phyloP scores from a whole-genome alignment of 2,888 invertebrate species.

The Acleris holmiana region DNA sequence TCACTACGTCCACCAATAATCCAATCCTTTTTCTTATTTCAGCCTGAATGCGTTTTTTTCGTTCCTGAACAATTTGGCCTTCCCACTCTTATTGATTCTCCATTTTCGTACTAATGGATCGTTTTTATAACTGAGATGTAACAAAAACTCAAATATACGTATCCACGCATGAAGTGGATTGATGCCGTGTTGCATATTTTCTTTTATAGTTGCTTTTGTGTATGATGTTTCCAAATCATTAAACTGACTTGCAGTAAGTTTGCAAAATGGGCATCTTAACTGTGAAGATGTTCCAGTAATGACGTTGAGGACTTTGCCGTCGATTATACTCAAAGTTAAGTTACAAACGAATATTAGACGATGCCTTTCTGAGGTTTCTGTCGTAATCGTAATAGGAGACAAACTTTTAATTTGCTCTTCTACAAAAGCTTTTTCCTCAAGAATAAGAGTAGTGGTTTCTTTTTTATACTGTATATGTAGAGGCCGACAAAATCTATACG shows the following conservation, averaged over 20 bases:
- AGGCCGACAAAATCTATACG: constrained; percentile 9
- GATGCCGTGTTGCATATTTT: constrained; percentile 13
- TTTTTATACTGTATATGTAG: constrained; percentile 6
- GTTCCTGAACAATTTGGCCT: constrained; percentile 4
- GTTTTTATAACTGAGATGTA: too few species aligned
- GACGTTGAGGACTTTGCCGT: not conserved
- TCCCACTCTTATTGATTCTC: constrained; percentile 9
- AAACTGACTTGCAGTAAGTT: constrained; percentile 4
- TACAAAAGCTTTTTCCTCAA: not conserved
- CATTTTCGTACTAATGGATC: constrained; percentile 4
- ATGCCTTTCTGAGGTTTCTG: not conserved
- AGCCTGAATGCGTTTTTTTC: not conserved
- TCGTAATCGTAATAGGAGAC: not conserved
- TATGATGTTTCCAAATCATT: not conserved
- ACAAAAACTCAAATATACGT: too few species aligned
- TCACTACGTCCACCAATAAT: constrained; percentile 1
- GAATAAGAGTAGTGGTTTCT: constrained; percentile 3
- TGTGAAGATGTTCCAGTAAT: constrained; percentile 11
- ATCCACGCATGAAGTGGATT: constrained; percentile 11
- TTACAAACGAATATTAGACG: not conserved
- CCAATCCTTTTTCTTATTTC: constrained; percentile 1
- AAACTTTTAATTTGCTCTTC: constrained; percentile 8
- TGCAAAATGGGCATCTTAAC: constrained; percentile 14
- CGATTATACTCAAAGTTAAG: not conserved
- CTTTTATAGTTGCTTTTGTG: constrained; percentile 1